Conservation (phyloP, 2,888 invertebrate genomes). For the Hypsopygia costalis region DNA sequence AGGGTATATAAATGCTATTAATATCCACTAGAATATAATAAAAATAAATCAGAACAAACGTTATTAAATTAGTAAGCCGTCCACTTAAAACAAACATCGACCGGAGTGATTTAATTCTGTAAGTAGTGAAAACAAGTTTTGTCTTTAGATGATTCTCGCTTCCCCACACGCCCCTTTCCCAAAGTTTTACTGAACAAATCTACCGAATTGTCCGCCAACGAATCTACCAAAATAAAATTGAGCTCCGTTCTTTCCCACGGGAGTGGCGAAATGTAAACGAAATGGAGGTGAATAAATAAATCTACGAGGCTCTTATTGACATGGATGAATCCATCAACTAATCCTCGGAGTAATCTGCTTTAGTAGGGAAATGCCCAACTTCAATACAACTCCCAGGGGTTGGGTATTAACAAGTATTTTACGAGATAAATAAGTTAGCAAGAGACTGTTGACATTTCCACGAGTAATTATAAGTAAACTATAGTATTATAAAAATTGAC, state of each 20-base stretch:
- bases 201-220: conserved; percentile 43
- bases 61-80: conserved; percentile 33
- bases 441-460: conserved; percentile 46
- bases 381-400: conserved; percentile 49
- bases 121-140: conserved; percentile 75
- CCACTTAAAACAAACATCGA: conserved; percentile 50
- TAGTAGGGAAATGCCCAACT: conserved; percentile 50
- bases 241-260: conserved; percentile 26
- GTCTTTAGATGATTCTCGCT: conserved; percentile 44
- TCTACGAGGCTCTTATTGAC: conserved; percentile 45
- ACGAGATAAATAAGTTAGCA: conserved; percentile 73
- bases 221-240: conserved; percentile 33
- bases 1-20: too few species aligned
- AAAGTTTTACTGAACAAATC: conserved; percentile 37
- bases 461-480: conserved; percentile 1
- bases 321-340: conserved; percentile 34
- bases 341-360: conserved; percentile 36
- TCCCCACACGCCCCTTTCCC: conserved; percentile 34
- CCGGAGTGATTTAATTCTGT: conserved; percentile 66
- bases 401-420: conserved; percentile 75
- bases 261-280: conserved; percentile 10
- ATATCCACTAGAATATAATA: too few species aligned
- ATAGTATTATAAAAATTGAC: too few species aligned
- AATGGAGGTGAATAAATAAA: conserved; percentile 31
- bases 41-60: conserved; percentile 8